Evolutionary conservation across 2,113 vertebrate genomes (phyloP).

Genomic region (Bos javanicus): DNA sequence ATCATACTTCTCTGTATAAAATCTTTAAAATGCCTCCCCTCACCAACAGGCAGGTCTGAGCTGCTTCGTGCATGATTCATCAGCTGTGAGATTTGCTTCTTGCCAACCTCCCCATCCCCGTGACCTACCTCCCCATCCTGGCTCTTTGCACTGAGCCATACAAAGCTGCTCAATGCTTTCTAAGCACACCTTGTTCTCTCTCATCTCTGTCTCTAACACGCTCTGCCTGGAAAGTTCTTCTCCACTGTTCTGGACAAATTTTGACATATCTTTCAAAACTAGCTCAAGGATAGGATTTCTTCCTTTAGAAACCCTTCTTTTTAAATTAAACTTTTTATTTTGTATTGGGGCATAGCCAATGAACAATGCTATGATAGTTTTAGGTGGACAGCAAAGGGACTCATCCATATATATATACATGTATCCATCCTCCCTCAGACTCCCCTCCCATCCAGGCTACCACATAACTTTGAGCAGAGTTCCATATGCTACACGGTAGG

Average conservation of each 20-base stretch:
- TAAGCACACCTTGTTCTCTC: neutral
- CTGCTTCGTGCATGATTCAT: neutral
- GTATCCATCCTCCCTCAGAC: neutral
- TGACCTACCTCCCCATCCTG: neutral
- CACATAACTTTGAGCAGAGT: neutral
- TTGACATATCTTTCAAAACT: neutral
- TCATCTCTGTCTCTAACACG: neutral
- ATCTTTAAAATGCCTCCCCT: neutral
- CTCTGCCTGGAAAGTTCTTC: neutral
- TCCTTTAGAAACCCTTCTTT: neutral
- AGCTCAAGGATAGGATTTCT: neutral
- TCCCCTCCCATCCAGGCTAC: neutral
- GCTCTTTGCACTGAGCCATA: neutral
- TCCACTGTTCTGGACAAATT: neutral
- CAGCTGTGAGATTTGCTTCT: neutral
- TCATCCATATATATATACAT: neutral
- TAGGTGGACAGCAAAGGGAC: neutral
- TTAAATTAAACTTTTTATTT: neutral
- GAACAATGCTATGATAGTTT: neutral
- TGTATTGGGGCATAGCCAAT: neutral
- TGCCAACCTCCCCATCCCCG: neutral
- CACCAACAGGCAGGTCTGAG: neutral
- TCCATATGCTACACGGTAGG: neutral
- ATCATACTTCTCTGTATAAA: neutral
- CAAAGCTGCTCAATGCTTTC: neutral